Conservation (phyloP, 1,140 invertebrate species). For the Achroia grisella region DNA sequence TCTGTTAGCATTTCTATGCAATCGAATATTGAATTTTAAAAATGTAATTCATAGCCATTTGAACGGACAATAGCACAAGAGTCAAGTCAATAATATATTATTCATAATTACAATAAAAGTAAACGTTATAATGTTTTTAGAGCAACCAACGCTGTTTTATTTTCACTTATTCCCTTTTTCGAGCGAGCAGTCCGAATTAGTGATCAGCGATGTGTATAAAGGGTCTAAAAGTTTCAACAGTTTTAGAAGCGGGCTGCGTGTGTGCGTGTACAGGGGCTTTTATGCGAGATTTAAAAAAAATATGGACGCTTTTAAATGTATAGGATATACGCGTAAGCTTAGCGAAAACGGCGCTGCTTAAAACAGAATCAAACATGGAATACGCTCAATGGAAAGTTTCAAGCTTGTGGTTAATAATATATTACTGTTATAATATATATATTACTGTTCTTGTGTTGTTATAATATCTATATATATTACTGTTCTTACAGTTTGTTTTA, state of each 20-base stretch:
- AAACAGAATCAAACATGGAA: too few species aligned
- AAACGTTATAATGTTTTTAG: neutral
- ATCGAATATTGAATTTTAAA: too few species aligned
- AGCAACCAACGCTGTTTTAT: neutral
- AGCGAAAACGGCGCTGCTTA: neutral
- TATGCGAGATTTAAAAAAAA: conserved; percentile 42
- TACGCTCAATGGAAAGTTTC: too few species aligned
- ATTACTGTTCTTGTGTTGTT: too few species aligned
- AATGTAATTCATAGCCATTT: too few species aligned
- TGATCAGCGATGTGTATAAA: conserved; percentile 55
- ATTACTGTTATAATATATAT: too few species aligned
- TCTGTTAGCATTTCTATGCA: too few species aligned
- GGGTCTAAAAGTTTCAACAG: conserved; percentile 44
- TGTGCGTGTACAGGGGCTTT: conserved; percentile 22
- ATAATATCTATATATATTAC: too few species aligned
- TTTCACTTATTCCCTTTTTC: conserved; percentile 34
- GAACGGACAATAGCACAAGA: too few species aligned
- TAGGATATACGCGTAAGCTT: neutral
- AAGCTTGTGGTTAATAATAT: too few species aligned
- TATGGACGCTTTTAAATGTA: conserved; percentile 1
- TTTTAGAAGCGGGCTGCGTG: conserved; percentile 18
- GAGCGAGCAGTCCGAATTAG: conserved; percentile 32
- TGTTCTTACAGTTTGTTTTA: too few species aligned
- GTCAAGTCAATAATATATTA: neutral
- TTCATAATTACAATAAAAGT: neutral